Conservation (phyloP, 1,140 invertebrate species). For the Leptestheria dahalacensis region DNA sequence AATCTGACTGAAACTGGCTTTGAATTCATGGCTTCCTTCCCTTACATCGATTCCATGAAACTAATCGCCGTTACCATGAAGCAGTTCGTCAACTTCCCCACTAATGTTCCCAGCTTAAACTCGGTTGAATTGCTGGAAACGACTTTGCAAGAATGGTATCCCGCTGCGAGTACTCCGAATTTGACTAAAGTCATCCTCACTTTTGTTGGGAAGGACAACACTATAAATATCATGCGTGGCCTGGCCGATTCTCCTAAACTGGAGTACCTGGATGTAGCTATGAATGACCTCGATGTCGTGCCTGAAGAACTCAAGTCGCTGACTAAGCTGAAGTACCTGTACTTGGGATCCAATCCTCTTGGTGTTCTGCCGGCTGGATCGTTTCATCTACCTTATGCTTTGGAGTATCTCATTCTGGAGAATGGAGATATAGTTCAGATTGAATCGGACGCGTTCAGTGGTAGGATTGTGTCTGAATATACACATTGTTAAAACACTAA, state of each 20-base stretch:
- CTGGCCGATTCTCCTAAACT: background rate
- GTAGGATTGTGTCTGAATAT: background rate
- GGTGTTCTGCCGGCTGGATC: background rate
- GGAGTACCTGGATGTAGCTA: background rate
- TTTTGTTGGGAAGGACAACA: background rate
- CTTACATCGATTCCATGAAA: background rate
- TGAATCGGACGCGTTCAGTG: background rate
- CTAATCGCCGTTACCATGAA: background rate
- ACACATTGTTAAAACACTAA: background rate
- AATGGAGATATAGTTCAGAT: background rate
- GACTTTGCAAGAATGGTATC: background rate
- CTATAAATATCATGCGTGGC: background rate
- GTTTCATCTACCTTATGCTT: background rate
- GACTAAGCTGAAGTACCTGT: background rate
- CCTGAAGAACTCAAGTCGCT: background rate
- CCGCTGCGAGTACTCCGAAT: background rate
- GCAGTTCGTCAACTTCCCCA: background rate
- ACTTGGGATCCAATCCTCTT: background rate
- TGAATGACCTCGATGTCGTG: background rate
- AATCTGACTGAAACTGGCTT: background rate
- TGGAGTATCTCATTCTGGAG: background rate
- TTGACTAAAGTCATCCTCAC: background rate
- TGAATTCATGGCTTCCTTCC: background rate
- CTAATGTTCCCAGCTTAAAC: background rate
- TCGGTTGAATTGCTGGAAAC: background rate